Percentiles rank a stretch among this genome's conserved stretches.
Conservation (phyloP, 2,888 invertebrate species). For the Steromphala cineraria region DNA sequence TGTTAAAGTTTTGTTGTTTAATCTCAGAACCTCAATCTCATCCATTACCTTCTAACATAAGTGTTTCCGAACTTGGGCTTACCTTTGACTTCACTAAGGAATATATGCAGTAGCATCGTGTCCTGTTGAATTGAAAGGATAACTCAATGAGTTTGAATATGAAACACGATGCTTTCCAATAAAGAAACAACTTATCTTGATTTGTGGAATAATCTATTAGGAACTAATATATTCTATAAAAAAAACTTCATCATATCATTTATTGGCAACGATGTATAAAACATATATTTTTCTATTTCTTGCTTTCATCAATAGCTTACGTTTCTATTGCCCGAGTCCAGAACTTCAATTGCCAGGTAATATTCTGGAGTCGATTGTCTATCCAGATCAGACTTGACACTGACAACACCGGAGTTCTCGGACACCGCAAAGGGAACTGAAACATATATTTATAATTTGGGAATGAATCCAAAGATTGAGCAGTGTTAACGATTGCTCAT, state of each 20-base stretch:
- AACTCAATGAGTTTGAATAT: not conserved
- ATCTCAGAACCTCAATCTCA: not conserved
- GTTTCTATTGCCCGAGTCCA: conserved; percentile 24
- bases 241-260: no score
- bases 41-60: conserved; percentile 45
- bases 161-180: not conserved
- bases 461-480: no score
- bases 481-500: no score
- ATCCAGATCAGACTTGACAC: conserved; percentile 19
- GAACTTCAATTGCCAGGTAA: conserved; percentile 20
- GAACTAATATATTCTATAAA: no score
- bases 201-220: no score
- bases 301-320: conserved; percentile 15
- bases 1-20: no score
- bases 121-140: conserved; percentile 20
- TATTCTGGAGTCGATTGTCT: conserved; percentile 23
- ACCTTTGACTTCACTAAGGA: conserved; percentile 53
- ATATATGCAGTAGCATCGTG: conserved; percentile 41
- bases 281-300: no score
- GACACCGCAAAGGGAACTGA: conserved; percentile 19
- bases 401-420: conserved; percentile 5
- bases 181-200: no score
- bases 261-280: no score
- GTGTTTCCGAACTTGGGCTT: conserved; percentile 49
- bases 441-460: no score